Conservation (phyloP, 2,797 vertebrate species). For the Pelobates cultripes region DNA sequence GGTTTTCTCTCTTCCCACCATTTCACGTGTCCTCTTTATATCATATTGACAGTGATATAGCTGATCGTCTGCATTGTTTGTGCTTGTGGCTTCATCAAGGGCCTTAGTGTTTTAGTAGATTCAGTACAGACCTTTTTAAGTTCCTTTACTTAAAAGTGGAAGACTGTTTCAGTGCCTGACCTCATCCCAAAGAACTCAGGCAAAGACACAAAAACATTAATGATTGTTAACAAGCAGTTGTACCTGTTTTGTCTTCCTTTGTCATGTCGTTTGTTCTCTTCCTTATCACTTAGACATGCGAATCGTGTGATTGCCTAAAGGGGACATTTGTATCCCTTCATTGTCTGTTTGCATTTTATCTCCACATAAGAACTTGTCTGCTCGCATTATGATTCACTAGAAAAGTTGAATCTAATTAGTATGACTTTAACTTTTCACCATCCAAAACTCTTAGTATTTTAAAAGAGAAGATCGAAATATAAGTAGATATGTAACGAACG, state of each 20-base stretch:
- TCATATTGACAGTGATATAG: neutral
- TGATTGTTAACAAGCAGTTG: too few species aligned
- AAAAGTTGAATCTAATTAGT: constrained; percentile 40
- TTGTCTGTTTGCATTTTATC: constrained; percentile 64
- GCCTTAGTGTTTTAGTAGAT: too few species aligned
- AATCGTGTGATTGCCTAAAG: constrained; percentile 34
- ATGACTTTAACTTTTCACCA: neutral
- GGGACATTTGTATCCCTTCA: constrained; percentile 63
- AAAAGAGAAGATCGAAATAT: too few species aligned
- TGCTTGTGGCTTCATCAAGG: neutral
- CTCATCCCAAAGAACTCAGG: too few species aligned
- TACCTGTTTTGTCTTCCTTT: neutral
- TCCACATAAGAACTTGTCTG: constrained; percentile 60
- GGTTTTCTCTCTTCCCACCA: neutral
- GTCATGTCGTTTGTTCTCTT: neutral
- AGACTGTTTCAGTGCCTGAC: too few species aligned
- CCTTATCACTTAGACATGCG: neutral
- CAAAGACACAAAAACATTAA: too few species aligned
- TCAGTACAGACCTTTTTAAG: too few species aligned
- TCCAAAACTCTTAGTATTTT: too few species aligned
- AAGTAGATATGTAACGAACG: too few species aligned
- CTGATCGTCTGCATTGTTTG: neutral
- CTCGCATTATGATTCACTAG: constrained; percentile 57
- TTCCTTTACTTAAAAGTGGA: too few species aligned
- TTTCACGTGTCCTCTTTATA: neutral